A percentile compares a stretch with the other conserved stretches of the same genome.
Conservation (phyloP, 2,797 vertebrate species). For the Malurus splendens region DNA sequence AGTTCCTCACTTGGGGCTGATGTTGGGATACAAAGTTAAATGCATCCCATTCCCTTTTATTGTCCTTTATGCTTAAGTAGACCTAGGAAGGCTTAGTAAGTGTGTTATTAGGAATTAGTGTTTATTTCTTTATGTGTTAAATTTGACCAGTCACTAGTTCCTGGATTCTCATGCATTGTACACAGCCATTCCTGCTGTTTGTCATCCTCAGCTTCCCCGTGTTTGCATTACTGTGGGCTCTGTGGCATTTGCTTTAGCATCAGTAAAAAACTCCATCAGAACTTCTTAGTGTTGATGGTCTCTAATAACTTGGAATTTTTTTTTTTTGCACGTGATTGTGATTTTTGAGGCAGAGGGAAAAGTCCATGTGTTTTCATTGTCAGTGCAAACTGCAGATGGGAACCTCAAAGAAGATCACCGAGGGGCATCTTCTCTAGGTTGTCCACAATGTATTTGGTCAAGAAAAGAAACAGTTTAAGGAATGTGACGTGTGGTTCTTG, state of each 20-base stretch:
- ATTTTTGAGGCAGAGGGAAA: background rate
- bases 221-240: background rate
- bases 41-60: background rate
- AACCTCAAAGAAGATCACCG: background rate
- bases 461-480: background rate
- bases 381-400: background rate
- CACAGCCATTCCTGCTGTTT: background rate
- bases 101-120: background rate
- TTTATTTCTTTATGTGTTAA: background rate
- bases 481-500: background rate
- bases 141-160: background rate
- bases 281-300: background rate
- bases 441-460: background rate
- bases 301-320: background rate
- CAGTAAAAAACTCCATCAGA: background rate
- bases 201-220: background rate
- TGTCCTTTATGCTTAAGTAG: background rate
- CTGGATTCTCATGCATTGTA: background rate
- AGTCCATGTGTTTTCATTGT: background rate
- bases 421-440: background rate
- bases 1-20: background rate
- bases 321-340: background rate
- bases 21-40: background rate
- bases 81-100: background rate
- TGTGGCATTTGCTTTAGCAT: background rate